These are phyloP conservation scores for Diabrotica undecimpunctata DNA, from an alignment of 1,140 invertebrate genomes.

Conservation along the genomic window DNA sequence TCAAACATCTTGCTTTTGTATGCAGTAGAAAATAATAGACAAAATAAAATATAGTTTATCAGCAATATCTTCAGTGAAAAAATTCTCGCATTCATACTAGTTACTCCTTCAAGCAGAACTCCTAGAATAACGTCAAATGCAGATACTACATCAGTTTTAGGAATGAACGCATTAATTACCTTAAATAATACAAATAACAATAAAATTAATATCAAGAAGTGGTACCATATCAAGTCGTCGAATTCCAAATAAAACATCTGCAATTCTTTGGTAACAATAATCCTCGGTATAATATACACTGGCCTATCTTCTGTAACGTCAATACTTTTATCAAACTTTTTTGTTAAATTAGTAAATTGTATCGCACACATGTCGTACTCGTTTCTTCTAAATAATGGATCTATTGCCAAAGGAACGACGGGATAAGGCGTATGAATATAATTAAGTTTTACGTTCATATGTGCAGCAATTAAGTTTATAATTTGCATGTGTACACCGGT, in stretches of 20 bases:
- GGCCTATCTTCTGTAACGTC: not conserved
- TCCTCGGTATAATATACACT: not conserved
- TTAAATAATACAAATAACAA: not conserved
- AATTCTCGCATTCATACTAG: not conserved
- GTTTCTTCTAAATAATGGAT: not conserved
- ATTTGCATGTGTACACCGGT: not conserved
- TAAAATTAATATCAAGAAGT: not conserved
- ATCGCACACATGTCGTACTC: not conserved
- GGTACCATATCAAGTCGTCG: not conserved
- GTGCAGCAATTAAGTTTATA: not conserved
- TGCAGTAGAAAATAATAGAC: not conserved
- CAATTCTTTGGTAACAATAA: not conserved
- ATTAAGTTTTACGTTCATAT: not conserved
- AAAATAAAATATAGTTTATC: not conserved
- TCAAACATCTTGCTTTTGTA: not conserved
- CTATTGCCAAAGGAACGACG: not conserved
- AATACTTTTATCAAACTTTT: not conserved
- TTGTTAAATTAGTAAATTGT: not conserved
- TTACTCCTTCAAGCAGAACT: not conserved
- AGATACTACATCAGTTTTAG: not conserved
- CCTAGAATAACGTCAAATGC: not conserved
- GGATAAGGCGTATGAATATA: not conserved
- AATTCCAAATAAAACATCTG: not conserved
- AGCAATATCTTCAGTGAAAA: not conserved
- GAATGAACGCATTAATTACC: not conserved